A percentile compares a stretch with the other conserved stretches of the same genome.
Evolutionary conservation across 2,888 invertebrate species (phyloP).

Genomic region (Phortica okadai): DNA sequence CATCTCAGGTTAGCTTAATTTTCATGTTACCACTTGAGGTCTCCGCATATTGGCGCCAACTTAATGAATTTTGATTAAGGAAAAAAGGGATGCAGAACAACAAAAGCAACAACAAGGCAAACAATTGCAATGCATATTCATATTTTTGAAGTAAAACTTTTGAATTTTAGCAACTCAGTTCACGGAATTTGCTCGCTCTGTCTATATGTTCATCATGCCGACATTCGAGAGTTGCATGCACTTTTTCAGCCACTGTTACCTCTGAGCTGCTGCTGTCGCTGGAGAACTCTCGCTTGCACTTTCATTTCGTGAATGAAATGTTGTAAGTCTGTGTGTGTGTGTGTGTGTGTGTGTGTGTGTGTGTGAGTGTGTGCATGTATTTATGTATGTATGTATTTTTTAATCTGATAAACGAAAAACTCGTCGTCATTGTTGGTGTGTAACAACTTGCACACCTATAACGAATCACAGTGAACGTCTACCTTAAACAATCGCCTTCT

Average conservation of each 20-base stretch:
- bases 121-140: constrained; percentile 51
- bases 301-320: constrained; percentile 20
- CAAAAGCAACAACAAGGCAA: constrained; percentile 40
- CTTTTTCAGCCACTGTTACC: too few relatives aligned
- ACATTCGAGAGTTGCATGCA: too few relatives aligned
- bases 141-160: too few relatives aligned
- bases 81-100: background rate
- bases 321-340: constrained; percentile 11
- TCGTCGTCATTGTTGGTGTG: constrained; percentile 12
- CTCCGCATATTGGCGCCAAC: constrained; percentile 49
- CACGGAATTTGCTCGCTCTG: too few relatives aligned
- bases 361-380: background rate
- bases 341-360: background rate
- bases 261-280: background rate
- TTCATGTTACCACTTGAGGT: constrained; percentile 55
- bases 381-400: constrained; percentile 40
- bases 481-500: background rate
- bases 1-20: too few relatives aligned
- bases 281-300: constrained; percentile 34
- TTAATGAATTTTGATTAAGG: constrained; percentile 62
- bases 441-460: too few relatives aligned
- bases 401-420: constrained; percentile 53
- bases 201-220: too few relatives aligned
- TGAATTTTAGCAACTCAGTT: too few relatives aligned
- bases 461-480: too few relatives aligned